phyloP scores from a whole-genome alignment of 2,888 invertebrate species.

The Rhamnusium bicolor region DNA sequence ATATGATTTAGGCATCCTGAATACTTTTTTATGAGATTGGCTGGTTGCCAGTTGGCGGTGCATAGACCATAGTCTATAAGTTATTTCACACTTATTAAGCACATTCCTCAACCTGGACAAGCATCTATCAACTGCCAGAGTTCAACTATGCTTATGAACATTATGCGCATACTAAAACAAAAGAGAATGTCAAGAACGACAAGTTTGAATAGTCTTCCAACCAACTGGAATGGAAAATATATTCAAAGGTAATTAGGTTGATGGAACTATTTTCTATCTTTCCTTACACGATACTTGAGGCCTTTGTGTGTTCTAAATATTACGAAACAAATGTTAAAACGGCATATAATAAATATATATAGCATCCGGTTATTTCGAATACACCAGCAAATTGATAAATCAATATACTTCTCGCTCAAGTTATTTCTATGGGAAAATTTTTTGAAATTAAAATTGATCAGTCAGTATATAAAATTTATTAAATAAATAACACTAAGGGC shows the following conservation, averaged over 20 bases:
- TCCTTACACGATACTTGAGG: not conserved
- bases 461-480: no score
- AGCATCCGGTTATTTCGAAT: no score
- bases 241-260: not conserved
- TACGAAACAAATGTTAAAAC: no score
- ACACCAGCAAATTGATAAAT: no score
- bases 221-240: not conserved
- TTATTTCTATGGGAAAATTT: no score
- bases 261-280: not conserved
- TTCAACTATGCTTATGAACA: slow-evolving; percentile 20
- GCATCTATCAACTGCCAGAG: slow-evolving; percentile 23
- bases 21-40: slow-evolving; percentile 32
- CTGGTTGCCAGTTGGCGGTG: slow-evolving; percentile 39
- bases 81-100: slow-evolving; percentile 30
- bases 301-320: no score
- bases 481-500: no score
- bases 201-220: not conserved
- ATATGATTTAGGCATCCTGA: slow-evolving; percentile 33
- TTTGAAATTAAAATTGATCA: no score
- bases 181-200: slow-evolving; percentile 4
- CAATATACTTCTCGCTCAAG: no score
- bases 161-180: not conserved
- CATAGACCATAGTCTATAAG: slow-evolving; percentile 29
- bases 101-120: slow-evolving; percentile 24
- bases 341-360: no score